These are phyloP conservation scores for Aphelenchoides bicaudatus DNA, from an alignment of 2,888 invertebrate species.

Conservation along the genomic window DNA sequence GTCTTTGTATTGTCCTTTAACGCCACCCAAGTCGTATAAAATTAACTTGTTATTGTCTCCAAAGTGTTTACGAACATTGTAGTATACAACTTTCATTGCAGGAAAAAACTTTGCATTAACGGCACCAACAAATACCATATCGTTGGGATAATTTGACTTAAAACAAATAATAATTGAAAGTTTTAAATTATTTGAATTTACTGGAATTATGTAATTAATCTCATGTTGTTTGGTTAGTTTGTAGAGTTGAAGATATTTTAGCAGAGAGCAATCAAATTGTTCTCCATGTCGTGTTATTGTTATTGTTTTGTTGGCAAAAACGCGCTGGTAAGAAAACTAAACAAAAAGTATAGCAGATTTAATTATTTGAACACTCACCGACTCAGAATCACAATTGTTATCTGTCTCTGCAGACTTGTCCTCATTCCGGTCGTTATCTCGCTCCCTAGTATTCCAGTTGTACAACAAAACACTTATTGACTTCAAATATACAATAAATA, in stretches of 20 bases:
- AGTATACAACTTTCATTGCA: conserved; percentile 22
- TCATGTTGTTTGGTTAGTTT: conserved; percentile 15
- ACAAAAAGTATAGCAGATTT: neutral
- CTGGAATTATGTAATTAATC: conserved; percentile 10
- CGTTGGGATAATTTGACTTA: conserved; percentile 24
- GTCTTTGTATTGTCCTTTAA: conserved; percentile 14
- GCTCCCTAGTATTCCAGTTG: too few relatives aligned
- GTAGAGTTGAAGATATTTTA: neutral
- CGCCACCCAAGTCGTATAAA: conserved; percentile 29
- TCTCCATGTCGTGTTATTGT: conserved; percentile 9
- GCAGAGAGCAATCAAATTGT: neutral
- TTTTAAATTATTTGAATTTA: neutral
- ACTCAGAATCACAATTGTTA: conserved; percentile 1
- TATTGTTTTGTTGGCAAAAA: neutral
- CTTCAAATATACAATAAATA: too few relatives aligned
- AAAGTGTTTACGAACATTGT: conserved; percentile 26
- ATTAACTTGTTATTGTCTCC: conserved; percentile 24
- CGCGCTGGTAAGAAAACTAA: conserved; percentile 11
- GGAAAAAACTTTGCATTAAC: too few relatives aligned
- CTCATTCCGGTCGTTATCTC: too few relatives aligned
- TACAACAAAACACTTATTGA: too few relatives aligned
- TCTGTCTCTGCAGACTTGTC: too few relatives aligned
- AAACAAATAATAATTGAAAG: neutral
- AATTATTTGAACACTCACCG: neutral
- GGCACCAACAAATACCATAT: too few relatives aligned